These are phyloP conservation scores for Tringa solitaria DNA, from an alignment of 2,113 vertebrate genomes.

Conservation along the genomic window DNA sequence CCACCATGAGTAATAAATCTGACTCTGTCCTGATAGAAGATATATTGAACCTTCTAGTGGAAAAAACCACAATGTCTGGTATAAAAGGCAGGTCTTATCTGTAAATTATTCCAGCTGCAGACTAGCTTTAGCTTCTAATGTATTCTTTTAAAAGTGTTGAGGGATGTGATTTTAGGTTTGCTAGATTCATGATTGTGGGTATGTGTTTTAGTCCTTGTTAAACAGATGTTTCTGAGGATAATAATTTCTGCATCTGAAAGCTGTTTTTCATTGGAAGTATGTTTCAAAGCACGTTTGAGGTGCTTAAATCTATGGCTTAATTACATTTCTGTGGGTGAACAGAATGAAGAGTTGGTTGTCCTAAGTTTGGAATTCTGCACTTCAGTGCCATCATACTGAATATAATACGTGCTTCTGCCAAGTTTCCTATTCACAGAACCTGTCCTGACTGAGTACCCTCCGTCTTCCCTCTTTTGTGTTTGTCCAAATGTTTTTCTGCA, in stretches of 20 bases:
- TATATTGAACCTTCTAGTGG: neutral
- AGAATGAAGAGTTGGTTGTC: neutral
- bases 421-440: neutral
- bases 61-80: neutral
- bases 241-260: neutral
- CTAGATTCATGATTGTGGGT: neutral
- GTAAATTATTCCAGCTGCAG: neutral
- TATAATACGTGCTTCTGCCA: neutral
- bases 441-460: no score
- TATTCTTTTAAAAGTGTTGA: neutral
- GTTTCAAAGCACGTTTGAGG: neutral
- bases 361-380: neutral
- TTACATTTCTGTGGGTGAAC: neutral
- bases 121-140: neutral
- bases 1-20: neutral
- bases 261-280: neutral
- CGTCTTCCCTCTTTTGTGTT: neutral
- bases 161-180: neutral
- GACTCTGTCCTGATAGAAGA: neutral
- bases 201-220: neutral
- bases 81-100: neutral
- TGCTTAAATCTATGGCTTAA: neutral
- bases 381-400: neutral
- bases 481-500: neutral
- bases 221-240: neutral